phyloP scores from a whole-genome alignment of 2,797 vertebrate genomes.

The Cichlasoma orientale region DNA sequence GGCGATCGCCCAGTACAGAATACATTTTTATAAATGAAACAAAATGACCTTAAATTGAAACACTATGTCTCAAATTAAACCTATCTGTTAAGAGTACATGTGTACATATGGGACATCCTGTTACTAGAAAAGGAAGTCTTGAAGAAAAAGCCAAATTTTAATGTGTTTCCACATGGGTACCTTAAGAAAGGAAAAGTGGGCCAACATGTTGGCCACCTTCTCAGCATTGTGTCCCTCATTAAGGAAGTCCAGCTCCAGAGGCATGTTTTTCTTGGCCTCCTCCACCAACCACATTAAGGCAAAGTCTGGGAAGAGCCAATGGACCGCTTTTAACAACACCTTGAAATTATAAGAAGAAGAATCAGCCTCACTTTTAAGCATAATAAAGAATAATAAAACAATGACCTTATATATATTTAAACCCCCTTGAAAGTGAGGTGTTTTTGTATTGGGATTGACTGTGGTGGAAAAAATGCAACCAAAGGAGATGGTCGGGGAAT shows the following conservation, averaged over 20 bases:
- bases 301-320: conserved; percentile 96
- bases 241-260: conserved; percentile 94
- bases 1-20: background rate
- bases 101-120: background rate
- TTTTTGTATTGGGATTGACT: no score
- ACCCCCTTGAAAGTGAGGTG: no score
- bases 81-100: background rate
- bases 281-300: conserved; percentile 98
- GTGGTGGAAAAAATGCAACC: no score
- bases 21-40: conserved; percentile 8
- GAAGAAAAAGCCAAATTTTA: background rate
- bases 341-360: conserved; percentile 54
- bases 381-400: fast-evolving
- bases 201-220: conserved; percentile 87
- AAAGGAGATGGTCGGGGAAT: no score
- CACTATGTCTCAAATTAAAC: background rate
- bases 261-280: conserved; percentile 97
- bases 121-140: background rate
- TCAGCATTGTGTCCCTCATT: conserved; percentile 95
- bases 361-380: background rate
- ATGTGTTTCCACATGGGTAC: conserved; percentile 63
- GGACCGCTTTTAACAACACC: conserved; percentile 87
- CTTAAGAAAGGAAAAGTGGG: conserved; percentile 90
- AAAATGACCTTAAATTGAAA: background rate
- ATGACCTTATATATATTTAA: background rate